These are phyloP conservation scores for Heliconius congener DNA, from an alignment of 1,140 invertebrate genomes.

Conservation along the genomic window DNA sequence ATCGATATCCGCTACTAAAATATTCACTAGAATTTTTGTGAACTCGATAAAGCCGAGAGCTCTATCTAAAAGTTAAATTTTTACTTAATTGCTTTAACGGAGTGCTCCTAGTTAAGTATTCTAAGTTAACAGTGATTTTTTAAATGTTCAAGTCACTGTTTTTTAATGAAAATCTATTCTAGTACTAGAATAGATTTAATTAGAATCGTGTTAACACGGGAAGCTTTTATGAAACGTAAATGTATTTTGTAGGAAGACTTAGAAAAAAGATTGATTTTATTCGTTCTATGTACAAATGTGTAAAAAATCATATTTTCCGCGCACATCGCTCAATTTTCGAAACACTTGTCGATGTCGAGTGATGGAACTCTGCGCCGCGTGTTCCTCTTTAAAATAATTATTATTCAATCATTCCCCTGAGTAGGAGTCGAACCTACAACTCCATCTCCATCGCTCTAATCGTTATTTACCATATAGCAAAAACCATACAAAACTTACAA, in stretches of 20 bases:
- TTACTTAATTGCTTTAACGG: constrained; percentile 4
- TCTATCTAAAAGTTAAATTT: constrained; percentile 9
- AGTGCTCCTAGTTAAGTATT: constrained; percentile 14
- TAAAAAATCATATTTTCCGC: no score
- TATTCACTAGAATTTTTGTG: constrained; percentile 2
- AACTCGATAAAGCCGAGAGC: background rate
- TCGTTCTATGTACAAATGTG: no score
- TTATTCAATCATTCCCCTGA: no score
- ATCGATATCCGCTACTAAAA: constrained; percentile 4
- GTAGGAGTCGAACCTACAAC: background rate
- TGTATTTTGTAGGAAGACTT: background rate
- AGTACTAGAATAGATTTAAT: background rate
- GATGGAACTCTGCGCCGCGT: no score
- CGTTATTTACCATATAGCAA: background rate
- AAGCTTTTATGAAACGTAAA: background rate
- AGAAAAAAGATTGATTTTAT: no score
- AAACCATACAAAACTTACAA: background rate
- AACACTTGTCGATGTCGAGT: no score
- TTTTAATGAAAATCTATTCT: background rate
- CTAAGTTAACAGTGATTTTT: constrained; percentile 10
- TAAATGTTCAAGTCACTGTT: background rate
- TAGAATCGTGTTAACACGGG: background rate
- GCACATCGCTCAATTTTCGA: no score
- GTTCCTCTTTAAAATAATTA: no score
- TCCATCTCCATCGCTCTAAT: background rate